Evolutionary conservation across 2,888 invertebrate genomes (phyloP), one percentile per base, ranked within the genome.

Genomic region (Zootermopsis nevadensis): DNA sequence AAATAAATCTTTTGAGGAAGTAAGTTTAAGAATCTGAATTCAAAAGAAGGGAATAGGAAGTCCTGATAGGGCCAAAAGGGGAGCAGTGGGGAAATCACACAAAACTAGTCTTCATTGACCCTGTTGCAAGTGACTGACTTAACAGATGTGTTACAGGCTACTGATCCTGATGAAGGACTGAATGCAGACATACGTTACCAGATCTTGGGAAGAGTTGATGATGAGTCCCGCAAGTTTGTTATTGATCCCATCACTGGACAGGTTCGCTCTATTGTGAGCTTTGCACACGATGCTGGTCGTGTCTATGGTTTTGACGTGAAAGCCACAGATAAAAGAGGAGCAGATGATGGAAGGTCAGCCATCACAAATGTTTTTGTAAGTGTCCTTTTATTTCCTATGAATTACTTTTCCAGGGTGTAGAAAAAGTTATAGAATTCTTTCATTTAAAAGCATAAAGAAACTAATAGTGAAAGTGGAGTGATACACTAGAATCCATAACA

Each of bases 301-400:
- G 94, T 97, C 69, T 96, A 94, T 87, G 96, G 96, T 0, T 96
- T 97, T 87, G 96, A 97, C 89, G 96, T 97, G 19, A 96, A 96
- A 89, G 97, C 96, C 19, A 96, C 96, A 0, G 97, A 97, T 88
- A 92, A 94, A 83, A 91, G 92, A 35, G 97, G 97, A 1, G 94
- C 94, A 72, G 95, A 96, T 87, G 95, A 95, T 87, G 97, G 97
- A 1, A 93, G 93, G 84, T 96, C 96, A 15, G 94, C 95, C 77
- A 96, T 96, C 85, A 95, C 95, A 80, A 96, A 96, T 88, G 95
- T 97, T 84, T 95, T 96, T 89, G 96, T 95, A 89, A 93, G 94
- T 93, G 82, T 8, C 30, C 0, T n/a, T n/a, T n/a, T 27, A 0
- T 38, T n/a, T 72, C 2, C 24, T 72, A 72, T 72, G 24, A 24